Evolutionary conservation across 2,888 invertebrate genomes (phyloP).

Genomic region (Andrena fulva): DNA sequence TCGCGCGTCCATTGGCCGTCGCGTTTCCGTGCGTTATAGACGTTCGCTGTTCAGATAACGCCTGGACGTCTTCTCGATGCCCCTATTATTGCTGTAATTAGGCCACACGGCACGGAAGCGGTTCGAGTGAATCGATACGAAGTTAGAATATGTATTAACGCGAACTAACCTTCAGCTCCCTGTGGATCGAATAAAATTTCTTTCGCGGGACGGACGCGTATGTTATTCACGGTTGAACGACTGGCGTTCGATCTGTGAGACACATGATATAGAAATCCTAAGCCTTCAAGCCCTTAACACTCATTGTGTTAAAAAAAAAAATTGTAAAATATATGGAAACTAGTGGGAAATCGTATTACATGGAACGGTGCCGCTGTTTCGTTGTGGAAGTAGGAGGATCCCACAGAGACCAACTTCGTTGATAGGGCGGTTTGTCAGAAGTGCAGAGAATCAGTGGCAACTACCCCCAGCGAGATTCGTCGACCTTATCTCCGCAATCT

Average conservation of each 20-base stretch:
- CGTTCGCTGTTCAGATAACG: slow-evolving; percentile 42
- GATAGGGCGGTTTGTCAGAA: neutral
- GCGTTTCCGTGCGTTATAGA: slow-evolving; percentile 39
- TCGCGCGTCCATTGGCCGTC: slow-evolving; percentile 43
- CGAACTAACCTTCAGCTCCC: no score
- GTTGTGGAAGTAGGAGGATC: neutral
- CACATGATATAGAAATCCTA: no score
- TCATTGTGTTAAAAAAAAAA: no score
- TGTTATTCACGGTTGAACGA: neutral
- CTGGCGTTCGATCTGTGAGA: neutral
- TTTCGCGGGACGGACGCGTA: neutral
- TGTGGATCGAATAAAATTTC: slow-evolving; percentile 37
- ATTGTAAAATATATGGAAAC: no score
- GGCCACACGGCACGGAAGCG: slow-evolving; percentile 39
- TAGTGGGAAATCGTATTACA: no score
- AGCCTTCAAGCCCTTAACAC: no score
- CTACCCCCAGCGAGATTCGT: neutral
- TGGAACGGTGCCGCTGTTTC: no score
- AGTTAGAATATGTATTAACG: slow-evolving; percentile 14
- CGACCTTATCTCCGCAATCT: neutral
- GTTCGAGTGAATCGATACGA: slow-evolving; percentile 45
- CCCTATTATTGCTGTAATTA: slow-evolving; percentile 53
- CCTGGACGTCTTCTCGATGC: slow-evolving; percentile 48
- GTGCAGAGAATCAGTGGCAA: neutral
- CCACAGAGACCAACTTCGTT: neutral